Percentiles rank a stretch among this genome's conserved stretches.
phyloP scores from a whole-genome alignment of 1,140 invertebrate species.

The Ceratina australensis region DNA sequence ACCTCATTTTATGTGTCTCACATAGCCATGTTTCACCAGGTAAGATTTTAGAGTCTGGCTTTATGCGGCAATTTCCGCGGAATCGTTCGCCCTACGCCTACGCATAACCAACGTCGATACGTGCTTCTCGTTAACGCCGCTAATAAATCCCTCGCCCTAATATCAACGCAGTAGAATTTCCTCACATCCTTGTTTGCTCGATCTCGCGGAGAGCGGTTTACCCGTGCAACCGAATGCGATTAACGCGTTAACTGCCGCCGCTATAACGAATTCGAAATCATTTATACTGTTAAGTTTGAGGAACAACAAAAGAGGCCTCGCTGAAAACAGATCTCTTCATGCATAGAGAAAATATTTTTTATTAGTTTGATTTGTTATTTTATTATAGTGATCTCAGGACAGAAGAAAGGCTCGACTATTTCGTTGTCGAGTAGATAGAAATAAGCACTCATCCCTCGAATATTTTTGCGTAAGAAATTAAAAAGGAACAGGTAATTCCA shows the following conservation, averaged over 20 bases:
- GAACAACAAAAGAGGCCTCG: too few species aligned
- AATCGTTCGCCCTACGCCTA: background rate
- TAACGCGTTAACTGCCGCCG: too few species aligned
- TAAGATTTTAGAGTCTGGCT: background rate
- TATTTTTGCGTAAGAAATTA: background rate
- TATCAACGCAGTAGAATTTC: constrained; percentile 32
- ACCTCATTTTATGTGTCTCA: background rate
- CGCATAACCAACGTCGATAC: background rate
- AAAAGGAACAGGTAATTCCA: background rate
- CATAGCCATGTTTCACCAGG: background rate
- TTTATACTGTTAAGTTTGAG: too few species aligned
- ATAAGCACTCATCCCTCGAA: background rate
- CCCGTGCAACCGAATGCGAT: too few species aligned
- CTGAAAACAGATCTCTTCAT: too few species aligned
- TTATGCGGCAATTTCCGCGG: constrained; percentile 12
- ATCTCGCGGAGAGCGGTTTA: background rate
- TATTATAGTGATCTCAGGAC: too few species aligned
- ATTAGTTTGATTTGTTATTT: too few species aligned
- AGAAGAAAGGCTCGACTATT: too few species aligned
- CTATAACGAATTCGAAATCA: too few species aligned
- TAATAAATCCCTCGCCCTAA: constrained; percentile 30
- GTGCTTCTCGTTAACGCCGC: constrained; percentile 9
- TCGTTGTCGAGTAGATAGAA: background rate
- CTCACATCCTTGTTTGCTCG: constrained; percentile 15
- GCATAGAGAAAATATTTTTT: too few species aligned